Conservation (phyloP, 2,797 vertebrate species). For the Anguilla obscura region DNA sequence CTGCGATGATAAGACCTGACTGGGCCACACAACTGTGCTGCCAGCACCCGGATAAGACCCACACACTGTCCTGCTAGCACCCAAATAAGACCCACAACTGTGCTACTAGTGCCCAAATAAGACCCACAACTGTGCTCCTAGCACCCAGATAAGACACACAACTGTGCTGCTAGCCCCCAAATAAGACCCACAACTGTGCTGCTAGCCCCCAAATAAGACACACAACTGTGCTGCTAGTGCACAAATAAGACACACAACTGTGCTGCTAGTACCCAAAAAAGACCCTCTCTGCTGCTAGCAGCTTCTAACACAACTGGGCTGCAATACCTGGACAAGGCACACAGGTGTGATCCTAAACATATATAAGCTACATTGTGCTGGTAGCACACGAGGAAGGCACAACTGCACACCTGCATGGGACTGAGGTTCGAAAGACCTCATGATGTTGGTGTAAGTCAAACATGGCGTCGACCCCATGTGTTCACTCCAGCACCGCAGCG, state of each 20-base stretch:
- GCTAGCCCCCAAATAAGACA: no score
- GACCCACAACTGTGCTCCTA: background rate
- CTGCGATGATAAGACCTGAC: background rate
- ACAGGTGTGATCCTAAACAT: background rate
- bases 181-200: no score
- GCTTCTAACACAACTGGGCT: background rate
- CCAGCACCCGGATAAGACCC: background rate
- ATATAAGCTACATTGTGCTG: background rate
- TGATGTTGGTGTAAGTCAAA: background rate
- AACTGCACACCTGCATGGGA: background rate
- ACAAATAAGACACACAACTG: no score
- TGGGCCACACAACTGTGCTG: background rate
- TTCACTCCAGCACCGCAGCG: background rate
- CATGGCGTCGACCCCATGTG: background rate
- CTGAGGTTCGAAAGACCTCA: background rate
- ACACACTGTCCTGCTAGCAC: background rate
- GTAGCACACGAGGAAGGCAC: no score
- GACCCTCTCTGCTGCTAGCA: background rate
- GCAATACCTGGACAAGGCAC: background rate
- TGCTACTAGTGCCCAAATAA: background rate
- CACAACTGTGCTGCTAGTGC: no score
- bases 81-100: no score
- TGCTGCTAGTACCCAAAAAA: background rate
- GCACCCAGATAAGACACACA: no score
- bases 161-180: background rate